Evolutionary conservation across 2,797 vertebrate species (phyloP).

Genomic region (Gymnoscopelus microlampas): DNA sequence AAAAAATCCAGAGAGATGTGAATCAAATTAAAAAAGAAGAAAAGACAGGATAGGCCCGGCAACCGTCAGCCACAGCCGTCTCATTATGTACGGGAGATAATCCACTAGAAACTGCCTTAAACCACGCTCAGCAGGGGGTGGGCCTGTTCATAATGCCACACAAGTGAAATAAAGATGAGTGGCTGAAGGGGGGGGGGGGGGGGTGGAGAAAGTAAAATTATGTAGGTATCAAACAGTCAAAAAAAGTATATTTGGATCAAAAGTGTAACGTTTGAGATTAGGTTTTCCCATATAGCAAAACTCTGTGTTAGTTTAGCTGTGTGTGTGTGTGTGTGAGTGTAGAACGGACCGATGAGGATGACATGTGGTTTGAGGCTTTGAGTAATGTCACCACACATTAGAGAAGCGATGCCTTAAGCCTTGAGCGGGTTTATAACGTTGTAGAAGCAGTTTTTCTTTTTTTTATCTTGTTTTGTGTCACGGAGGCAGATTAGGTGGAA

Average conservation of each 20-base stretch:
- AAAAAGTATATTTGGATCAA: conserved; percentile 11
- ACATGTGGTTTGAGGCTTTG: conserved; percentile 56
- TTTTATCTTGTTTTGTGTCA: conserved; percentile 74
- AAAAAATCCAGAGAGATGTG: conserved; percentile 72
- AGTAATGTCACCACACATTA: conserved; percentile 72
- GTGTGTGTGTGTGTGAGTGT: no score
- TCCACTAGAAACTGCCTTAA: conserved; percentile 73
- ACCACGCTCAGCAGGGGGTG: conserved; percentile 52
- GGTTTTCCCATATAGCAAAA: background rate
- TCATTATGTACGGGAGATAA: conserved; percentile 77
- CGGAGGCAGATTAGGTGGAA: conserved; percentile 74
- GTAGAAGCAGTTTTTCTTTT: conserved; percentile 65
- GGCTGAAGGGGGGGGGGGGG: background rate
- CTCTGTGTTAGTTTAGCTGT: no score
- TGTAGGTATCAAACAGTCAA: conserved; percentile 39
- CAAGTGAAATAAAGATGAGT: no score
- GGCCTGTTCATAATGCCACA: no score
- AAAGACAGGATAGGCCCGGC: conserved; percentile 55
- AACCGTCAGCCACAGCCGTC: conserved; percentile 74
- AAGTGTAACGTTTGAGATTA: conserved; percentile 4
- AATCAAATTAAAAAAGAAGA: conserved; percentile 77
- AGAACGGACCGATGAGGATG: no score
- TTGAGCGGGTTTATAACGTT: conserved; percentile 70
- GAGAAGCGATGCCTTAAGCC: conserved; percentile 75
- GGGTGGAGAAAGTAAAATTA: no score